Conservation (phyloP, 2,113 vertebrate genomes). For the Puffinus mauretanicus region DNA sequence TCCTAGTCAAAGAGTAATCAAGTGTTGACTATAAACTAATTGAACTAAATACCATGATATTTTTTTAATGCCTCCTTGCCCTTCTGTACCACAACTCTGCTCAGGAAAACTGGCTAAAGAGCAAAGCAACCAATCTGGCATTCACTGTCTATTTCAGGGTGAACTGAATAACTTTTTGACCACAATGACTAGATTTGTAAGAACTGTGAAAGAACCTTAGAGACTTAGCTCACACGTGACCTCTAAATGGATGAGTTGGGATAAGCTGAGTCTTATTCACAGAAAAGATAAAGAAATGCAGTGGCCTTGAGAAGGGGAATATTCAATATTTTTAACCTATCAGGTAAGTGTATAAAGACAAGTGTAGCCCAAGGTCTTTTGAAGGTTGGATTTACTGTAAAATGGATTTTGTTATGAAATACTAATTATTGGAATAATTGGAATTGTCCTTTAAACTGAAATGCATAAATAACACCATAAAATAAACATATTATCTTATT, state of each 20-base stretch:
- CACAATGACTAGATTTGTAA: not conserved
- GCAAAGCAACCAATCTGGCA: not conserved
- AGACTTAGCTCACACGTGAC: not conserved
- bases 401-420: not conserved
- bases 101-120: not conserved
- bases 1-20: not conserved
- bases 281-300: not conserved
- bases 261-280: not conserved
- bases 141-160: not conserved
- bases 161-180: not conserved
- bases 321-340: not conserved
- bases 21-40: not conserved
- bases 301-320: not conserved
- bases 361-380: not conserved
- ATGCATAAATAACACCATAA: not conserved
- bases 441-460: not conserved
- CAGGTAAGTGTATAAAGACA: not conserved
- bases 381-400: not conserved
- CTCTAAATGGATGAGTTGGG: not conserved
- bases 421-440: not conserved
- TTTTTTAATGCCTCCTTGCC: not conserved
- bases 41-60: not conserved
- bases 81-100: not conserved
- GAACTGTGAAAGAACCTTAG: not conserved
- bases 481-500: not conserved